Evolutionary conservation across 2,113 vertebrate genomes (phyloP), one percentile per base, ranked within the genome.

Genomic region (Xiphorhynchus elegans): DNA sequence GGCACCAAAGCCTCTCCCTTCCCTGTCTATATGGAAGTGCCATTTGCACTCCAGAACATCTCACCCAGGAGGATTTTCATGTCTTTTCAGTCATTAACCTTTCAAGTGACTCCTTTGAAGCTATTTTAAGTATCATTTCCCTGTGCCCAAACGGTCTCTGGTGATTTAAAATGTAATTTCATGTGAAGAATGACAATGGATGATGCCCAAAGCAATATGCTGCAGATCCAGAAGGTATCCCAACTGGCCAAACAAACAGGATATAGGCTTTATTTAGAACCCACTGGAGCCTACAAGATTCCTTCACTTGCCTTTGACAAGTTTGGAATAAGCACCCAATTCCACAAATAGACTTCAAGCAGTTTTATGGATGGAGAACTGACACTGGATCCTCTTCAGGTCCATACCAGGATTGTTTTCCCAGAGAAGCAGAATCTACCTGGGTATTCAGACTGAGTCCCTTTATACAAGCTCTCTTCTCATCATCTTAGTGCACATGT

Each of bases 11-110:
- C 18, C 47, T 64, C 83, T 91, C 55, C 23, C 62, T 85, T 81
- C 59, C 59, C 58, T 42, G 47, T 66, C 82, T 76, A 9, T 7
- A 16, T 6, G 44, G 66, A 85, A 77, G 60, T 84, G 90, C 52
- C 93, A 90, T 88, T 95, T 92, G 75, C 76, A 86, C 84, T 50
- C 68, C n/a, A 82, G 93, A 96, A 96, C 90, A 87, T 91, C 68
- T 93, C 83, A 80, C 82, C 93, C 92, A 44, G 5, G 85, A 77
- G 92, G 92, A 85, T 93, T 96, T 86, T 85, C 50, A 33, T 37
- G 39, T 47, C 84, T 95, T 88, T 78, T 84, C 72, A 93, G 85
- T 90, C 92, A 83, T 90, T 95, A 91, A 93, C 74, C 93, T 96
- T 90, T 76, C 47, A 49, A 95, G 72, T 20, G 44, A 72, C 72